Percentiles rank a stretch among this genome's conserved stretches.
Conservation (phyloP, 2,113 vertebrate genomes). For the Oryzias javanicus region DNA sequence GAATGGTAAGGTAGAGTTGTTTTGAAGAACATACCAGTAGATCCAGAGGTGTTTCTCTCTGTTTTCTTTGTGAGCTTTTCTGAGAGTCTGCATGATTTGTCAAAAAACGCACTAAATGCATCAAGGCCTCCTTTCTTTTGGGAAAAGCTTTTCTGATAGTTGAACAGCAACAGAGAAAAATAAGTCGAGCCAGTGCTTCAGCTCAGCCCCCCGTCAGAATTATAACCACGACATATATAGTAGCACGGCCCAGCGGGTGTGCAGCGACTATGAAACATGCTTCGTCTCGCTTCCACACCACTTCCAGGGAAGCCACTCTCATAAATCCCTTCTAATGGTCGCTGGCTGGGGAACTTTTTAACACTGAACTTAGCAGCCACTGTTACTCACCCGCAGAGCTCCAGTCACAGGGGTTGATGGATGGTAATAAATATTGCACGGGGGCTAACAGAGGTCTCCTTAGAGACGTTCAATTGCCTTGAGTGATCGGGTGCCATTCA, state of each 20-base stretch:
- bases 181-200: slow-evolving; percentile 21
- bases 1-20: too few relatives aligned
- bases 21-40: too few relatives aligned
- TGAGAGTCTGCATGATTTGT: too few relatives aligned
- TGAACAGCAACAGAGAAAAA: slow-evolving; percentile 12
- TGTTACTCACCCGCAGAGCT: slow-evolving; percentile 59
- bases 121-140: too few relatives aligned
- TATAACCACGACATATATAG: slow-evolving; percentile 49
- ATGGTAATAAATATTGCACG: slow-evolving; percentile 74
- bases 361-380: slow-evolving; percentile 65
- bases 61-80: too few relatives aligned
- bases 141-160: too few relatives aligned
- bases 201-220: slow-evolving; percentile 9
- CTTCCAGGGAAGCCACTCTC: slow-evolving; percentile 44
- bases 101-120: too few relatives aligned
- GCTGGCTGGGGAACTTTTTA: slow-evolving; percentile 65
- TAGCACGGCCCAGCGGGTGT: slow-evolving; percentile 36
- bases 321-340: slow-evolving; percentile 70
- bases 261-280: slow-evolving; percentile 42
- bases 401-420: slow-evolving; percentile 56
- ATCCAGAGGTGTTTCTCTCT: too few relatives aligned
- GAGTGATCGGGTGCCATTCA: slow-evolving; percentile 68
- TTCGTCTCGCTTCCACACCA: slow-evolving; percentile 51
- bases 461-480: slow-evolving; percentile 70
- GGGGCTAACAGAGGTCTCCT: slow-evolving; percentile 72